phyloP scores from a whole-genome alignment of 2,888 invertebrate species.

The Athripsodes cinereus region DNA sequence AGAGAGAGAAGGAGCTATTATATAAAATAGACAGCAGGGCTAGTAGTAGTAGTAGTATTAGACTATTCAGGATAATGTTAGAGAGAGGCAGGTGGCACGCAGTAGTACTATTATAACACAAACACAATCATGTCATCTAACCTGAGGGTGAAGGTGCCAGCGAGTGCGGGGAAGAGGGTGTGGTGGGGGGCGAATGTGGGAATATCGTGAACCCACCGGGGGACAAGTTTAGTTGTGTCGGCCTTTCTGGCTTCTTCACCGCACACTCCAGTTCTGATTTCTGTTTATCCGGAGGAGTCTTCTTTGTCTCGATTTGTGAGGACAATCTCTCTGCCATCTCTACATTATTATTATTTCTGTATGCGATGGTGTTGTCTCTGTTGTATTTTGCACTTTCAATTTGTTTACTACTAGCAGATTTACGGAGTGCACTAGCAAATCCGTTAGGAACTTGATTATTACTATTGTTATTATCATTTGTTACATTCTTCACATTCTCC shows the following conservation, averaged over 20 bases:
- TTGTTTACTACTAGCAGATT: slow-evolving; percentile 14
- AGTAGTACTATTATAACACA: too few relatives aligned
- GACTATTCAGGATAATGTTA: too few relatives aligned
- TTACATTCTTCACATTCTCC: background rate
- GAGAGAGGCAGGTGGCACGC: too few relatives aligned
- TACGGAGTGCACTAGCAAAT: slow-evolving; percentile 17
- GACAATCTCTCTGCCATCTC: slow-evolving; percentile 28
- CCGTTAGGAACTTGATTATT: slow-evolving; percentile 27
- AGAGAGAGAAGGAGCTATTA: too few relatives aligned
- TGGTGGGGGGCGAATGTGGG: slow-evolving; percentile 35
- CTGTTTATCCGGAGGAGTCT: slow-evolving; percentile 10
- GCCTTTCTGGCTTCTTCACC: slow-evolving; percentile 34
- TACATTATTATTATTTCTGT: slow-evolving; percentile 29
- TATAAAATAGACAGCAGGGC: too few relatives aligned
- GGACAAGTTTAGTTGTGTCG: slow-evolving; percentile 47
- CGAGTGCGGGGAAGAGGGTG: slow-evolving; percentile 42
- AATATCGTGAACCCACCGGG: slow-evolving; percentile 31
- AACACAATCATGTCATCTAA: slow-evolving; percentile 16
- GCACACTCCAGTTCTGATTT: slow-evolving; percentile 1
- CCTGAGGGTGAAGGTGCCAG: slow-evolving; percentile 47
- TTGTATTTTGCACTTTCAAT: background rate
- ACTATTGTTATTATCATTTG: slow-evolving; percentile 1
- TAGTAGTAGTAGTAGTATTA: too few relatives aligned
- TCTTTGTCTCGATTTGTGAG: background rate
- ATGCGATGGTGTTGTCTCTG: slow-evolving; percentile 1